Evolutionary conservation across 2,888 invertebrate genomes (phyloP).

Genomic region (Caenorhabditis sp.): DNA sequence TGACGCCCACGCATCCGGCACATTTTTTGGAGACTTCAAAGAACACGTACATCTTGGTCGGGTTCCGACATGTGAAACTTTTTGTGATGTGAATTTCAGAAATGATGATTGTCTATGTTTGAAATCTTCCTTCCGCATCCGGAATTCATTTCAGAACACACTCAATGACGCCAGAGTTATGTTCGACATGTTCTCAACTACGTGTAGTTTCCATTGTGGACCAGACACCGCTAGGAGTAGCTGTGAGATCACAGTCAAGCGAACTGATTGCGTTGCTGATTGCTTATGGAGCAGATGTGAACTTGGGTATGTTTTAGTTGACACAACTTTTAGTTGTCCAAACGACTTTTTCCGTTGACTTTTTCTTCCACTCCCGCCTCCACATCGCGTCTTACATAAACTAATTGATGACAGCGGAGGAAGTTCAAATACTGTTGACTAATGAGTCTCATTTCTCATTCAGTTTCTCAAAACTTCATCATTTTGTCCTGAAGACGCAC

Average conservation of each 20-base stretch:
- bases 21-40: conserved; percentile 14
- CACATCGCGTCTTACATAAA: not conserved
- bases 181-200: conserved; percentile 85
- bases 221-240: conserved; percentile 86
- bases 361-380: not conserved
- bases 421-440: conserved; percentile 22
- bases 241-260: conserved; percentile 86
- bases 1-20: not conserved
- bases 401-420: not conserved
- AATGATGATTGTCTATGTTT: not conserved
- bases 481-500: not conserved
- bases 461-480: not conserved
- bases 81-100: conserved; percentile 18
- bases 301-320: conserved; percentile 82
- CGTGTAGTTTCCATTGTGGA: conserved; percentile 84
- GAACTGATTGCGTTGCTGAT: conserved; percentile 86
- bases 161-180: conserved; percentile 81
- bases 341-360: not conserved
- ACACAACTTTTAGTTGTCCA: too few relatives aligned
- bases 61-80: not conserved
- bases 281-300: conserved; percentile 86
- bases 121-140: not conserved
- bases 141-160: conserved; percentile 71
- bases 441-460: conserved; percentile 17
- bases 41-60: conserved; percentile 22